Evolutionary conservation across 1,140 invertebrate species (phyloP), one percentile per base, ranked within the genome.

Genomic region (Aphelinus atriplicis): DNA sequence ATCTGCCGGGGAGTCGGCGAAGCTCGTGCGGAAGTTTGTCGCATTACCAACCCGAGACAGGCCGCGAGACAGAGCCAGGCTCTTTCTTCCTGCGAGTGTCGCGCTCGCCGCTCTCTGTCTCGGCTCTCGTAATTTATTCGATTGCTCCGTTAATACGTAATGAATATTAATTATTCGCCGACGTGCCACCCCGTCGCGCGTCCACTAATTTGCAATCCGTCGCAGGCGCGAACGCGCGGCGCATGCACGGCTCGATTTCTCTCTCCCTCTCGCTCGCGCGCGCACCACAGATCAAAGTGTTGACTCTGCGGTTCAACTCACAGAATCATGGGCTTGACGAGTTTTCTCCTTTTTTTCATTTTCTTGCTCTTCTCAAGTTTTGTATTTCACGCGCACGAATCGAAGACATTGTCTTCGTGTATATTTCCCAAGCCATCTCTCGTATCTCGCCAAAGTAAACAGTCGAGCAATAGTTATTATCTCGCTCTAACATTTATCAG

Each of bases 101-200:
- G 7, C 57, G 26, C 45, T 63, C 7, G 45, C 61, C 71, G 65
- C 4, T 9, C 51, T 6, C 51, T 53, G 51, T 9, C 51, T 6
- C 51, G 4, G 9, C 79, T 47, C 72, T 65, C 73, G 66, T 81
- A 84, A 87, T 86, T 86, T 86, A 86, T 86, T 79, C 82, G 83
- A 86, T 85, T 79, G 83, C 83, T 86, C 84, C 83, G 84, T 86
- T 86, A 86, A 86, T 85, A 84, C 82, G 83, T 85, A 83, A 88
- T 88, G 84, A 88, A 88, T 87, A 87, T 87, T 87, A 87, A 87
- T 87, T 87, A 85, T 86, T 85, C 83, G 81, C 79, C 80, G 80
- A 83, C 83, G 82, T 82, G 76, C 78, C 75, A 75, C 71, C 45
- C 67, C 73, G 73, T 46, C 55, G 65, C 48, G 76, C 75, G 80